Conservation (phyloP, 2,797 vertebrate genomes). For the Hypotaenidia okinawae region DNA sequence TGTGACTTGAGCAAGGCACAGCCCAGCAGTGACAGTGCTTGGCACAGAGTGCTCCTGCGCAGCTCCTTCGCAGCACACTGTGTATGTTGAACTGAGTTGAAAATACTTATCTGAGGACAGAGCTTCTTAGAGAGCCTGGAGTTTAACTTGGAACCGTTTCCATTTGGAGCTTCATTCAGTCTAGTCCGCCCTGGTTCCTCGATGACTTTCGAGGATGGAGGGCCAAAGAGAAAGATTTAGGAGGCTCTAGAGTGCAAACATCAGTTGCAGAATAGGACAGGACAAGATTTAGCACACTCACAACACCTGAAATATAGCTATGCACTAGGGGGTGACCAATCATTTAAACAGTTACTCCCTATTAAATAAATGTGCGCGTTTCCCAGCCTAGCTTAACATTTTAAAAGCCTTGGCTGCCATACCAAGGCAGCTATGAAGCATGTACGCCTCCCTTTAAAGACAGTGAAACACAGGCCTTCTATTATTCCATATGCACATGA, state of each 20-base stretch:
- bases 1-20: background rate
- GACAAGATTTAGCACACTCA: constrained; percentile 62
- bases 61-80: background rate
- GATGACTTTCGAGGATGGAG: background rate
- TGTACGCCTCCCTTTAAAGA: constrained; percentile 53
- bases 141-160: constrained; percentile 1
- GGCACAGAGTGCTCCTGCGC: background rate
- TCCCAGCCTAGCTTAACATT: constrained; percentile 45
- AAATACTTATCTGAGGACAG: background rate
- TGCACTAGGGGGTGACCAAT: constrained; percentile 60
- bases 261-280: constrained; percentile 16
- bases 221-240: constrained; percentile 21
- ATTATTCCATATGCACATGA: constrained; percentile 53
- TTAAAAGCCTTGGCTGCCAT: constrained; percentile 40
- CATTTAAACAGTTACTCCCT: constrained; percentile 62
- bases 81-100: background rate
- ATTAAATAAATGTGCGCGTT: constrained; percentile 65
- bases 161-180: background rate
- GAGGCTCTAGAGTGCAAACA: constrained; percentile 36
- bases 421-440: constrained; percentile 7
- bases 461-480: constrained; percentile 40
- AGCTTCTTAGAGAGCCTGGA: background rate
- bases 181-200: background rate
- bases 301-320: constrained; percentile 55
- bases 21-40: background rate